Evolutionary conservation across 2,797 vertebrate species (phyloP).

Genomic region (Tarsius wallacei): DNA sequence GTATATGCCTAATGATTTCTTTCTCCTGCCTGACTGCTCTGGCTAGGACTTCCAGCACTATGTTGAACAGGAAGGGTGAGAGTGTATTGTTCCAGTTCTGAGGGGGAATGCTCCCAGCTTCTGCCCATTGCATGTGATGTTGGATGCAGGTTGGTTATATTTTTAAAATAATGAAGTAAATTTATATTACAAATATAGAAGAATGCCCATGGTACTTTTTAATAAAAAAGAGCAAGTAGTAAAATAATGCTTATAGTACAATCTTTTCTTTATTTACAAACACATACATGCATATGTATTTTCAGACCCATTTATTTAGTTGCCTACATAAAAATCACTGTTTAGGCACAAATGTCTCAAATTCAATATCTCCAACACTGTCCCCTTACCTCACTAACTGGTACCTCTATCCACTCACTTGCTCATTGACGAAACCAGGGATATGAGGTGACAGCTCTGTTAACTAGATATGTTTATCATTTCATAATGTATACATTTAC

Average conservation of each 20-base stretch:
- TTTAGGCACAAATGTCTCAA: slow-evolving; percentile 3
- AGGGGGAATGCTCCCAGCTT: too few species aligned
- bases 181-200: background rate
- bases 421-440: background rate
- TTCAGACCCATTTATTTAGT: slow-evolving; percentile 17
- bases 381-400: background rate
- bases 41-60: too few species aligned
- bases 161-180: slow-evolving; percentile 18
- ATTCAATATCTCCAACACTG: slow-evolving; percentile 25
- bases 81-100: too few species aligned
- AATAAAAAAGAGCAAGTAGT: background rate
- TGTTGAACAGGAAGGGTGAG: too few species aligned
- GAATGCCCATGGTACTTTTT: background rate
- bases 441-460: background rate
- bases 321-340: background rate
- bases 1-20: too few species aligned
- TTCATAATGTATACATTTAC: background rate
- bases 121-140: too few species aligned
- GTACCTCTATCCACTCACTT: background rate
- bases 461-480: background rate
- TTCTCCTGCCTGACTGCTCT: too few species aligned
- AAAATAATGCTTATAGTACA: slow-evolving; percentile 4
- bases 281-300: background rate
- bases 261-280: slow-evolving; percentile 44
- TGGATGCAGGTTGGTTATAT: too few species aligned